Evolutionary conservation across 1,140 invertebrate species (phyloP).

Genomic region (Holcopasites calliopsidis): DNA sequence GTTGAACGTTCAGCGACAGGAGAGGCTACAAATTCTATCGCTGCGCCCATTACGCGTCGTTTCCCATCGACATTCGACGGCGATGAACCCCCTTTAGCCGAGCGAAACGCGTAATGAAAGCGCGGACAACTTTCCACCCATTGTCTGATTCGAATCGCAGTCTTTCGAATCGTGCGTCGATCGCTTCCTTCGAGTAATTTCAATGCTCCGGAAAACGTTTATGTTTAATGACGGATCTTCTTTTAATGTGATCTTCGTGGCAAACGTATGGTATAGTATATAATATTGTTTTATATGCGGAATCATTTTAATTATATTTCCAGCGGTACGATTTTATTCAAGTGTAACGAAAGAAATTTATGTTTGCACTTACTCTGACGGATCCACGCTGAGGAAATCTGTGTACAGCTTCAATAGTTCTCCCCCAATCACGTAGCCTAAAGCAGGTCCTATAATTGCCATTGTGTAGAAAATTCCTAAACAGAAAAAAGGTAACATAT

Average conservation of each 20-base stretch:
- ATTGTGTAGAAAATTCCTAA: constrained; percentile 89
- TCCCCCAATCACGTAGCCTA: constrained; percentile 89
- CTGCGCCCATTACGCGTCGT: constrained; percentile 28
- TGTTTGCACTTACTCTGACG: constrained; percentile 82
- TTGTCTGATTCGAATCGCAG: background rate
- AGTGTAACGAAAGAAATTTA: background rate
- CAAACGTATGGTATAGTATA: too few species aligned
- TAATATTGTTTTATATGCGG: too few species aligned
- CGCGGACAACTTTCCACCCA: constrained; percentile 2
- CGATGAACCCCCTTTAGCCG: constrained; percentile 8
- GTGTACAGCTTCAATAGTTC: constrained; percentile 88
- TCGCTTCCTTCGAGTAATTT: background rate
- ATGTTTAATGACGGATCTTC: too few species aligned
- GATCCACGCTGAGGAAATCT: constrained; percentile 84
- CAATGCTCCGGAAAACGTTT: background rate
- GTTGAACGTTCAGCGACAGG: constrained; percentile 39
- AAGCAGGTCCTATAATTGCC: constrained; percentile 89
- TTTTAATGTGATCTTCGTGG: too few species aligned
- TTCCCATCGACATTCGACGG: constrained; percentile 23
- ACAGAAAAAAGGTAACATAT: background rate
- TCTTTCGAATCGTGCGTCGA: background rate
- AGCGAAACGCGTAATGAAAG: constrained; percentile 24
- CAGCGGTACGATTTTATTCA: too few species aligned
- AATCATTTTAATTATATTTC: too few species aligned
- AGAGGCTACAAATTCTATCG: constrained; percentile 48